Base-by-base conservation (phyloP, 2,113 vertebrate species). In the Labrus mixtus region DNA sequence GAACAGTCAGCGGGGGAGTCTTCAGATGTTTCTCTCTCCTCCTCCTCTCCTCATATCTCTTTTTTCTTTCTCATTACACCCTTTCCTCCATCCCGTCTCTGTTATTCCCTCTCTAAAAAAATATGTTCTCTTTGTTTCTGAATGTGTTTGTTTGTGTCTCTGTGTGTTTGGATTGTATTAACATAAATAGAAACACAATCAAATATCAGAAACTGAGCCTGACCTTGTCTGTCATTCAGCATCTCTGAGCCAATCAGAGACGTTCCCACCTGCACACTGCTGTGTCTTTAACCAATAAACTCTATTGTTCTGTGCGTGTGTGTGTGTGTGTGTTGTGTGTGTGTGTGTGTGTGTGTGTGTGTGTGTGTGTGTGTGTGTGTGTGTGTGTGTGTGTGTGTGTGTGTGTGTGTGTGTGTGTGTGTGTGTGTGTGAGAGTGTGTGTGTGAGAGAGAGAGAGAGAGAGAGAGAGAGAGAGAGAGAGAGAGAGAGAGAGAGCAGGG, bases 41-140 rank as follows among this genome's bases (percentile, higher is more conserved):
- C 4, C 19, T 37, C 36, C 8, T 10, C 50, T 50, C 23, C 0
- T 41, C 3, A 15, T 94, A 94, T 93, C 46, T 48, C 46, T 19
- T 19, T 12, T 93, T 92, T 39, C 11, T 11, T 11, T 41, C 90
- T 93, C 76, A 92, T 95, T 95, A 94, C 95, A 94, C 94, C 95
- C 84, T 4, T 23, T 3, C 33, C 12, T 59, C 57, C 43, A 5
- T 15, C 13, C 43, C 11, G 11, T 43, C 41, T 43, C 3, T 41
- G 39, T 41, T 6, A n/a, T n/a, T 48, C 15, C 29, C 6, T 33
- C 29, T 33, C 4, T 6, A 12, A 11, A 43, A 43, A 43, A 10
- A 11, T 3, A 43, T 10, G 13, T 43, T 10, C 8, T 12, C 12
- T 12, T 45, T 45, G 43, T 15, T 45, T 45, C 43, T 2, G 43